phyloP scores from a whole-genome alignment of 35 echinoderm and acorn worm genomes.

The Stichopus chloronotus region DNA sequence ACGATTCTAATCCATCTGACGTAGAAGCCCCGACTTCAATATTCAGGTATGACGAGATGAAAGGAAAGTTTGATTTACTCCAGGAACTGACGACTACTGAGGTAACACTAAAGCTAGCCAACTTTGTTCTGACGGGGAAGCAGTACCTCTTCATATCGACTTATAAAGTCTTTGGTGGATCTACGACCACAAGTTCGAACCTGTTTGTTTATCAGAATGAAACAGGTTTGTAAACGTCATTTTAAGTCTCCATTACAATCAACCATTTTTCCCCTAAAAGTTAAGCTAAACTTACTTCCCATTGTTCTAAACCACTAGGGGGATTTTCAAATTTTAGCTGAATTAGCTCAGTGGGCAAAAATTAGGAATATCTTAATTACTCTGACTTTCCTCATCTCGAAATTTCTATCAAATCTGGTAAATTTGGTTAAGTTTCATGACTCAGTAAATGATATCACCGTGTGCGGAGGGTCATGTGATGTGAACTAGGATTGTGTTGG shows the following conservation, averaged over 20 bases:
- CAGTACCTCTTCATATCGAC: slow-evolving; percentile 52
- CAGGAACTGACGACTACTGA: slow-evolving; percentile 36
- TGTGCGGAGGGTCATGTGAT: too few relatives aligned
- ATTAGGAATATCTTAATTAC: too few relatives aligned
- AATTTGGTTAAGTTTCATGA: too few relatives aligned
- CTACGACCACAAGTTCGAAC: slow-evolving; percentile 14
- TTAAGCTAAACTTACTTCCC: too few relatives aligned
- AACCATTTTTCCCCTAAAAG: too few relatives aligned
- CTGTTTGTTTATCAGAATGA: slow-evolving; percentile 15
- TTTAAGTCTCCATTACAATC: background rate
- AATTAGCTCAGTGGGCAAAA: too few relatives aligned
- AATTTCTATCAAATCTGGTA: too few relatives aligned
- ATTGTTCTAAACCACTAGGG: too few relatives aligned
- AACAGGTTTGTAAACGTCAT: slow-evolving; percentile 21
- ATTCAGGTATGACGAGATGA: background rate
- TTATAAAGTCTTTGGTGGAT: slow-evolving; percentile 44
- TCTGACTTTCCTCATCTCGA: too few relatives aligned
- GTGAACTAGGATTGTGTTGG: too few relatives aligned
- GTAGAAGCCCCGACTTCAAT: slow-evolving; percentile 28
- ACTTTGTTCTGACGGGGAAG: slow-evolving; percentile 28
- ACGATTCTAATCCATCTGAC: background rate
- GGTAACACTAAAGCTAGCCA: background rate
- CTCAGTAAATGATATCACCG: too few relatives aligned
- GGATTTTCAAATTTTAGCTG: too few relatives aligned
- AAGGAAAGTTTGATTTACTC: background rate